Base-by-base conservation (phyloP, 2,888 invertebrate genomes). In the Junonia oenone region DNA sequence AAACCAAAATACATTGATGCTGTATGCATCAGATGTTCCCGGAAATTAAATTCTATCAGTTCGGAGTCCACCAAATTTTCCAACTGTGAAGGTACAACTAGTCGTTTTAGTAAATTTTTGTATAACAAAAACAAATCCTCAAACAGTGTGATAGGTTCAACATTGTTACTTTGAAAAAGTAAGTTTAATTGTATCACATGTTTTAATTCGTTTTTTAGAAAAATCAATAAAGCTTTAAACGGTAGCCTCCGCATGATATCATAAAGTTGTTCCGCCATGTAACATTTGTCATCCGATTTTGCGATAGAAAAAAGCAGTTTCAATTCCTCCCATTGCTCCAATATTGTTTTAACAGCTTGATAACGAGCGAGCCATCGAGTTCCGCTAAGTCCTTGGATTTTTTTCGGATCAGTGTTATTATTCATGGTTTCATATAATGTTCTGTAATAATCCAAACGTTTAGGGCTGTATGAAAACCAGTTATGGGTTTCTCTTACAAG, bases 21-120 rank as follows among this genome's bases (percentile, higher is more conserved):
- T 37, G 59, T 50, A 51, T 65, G 61, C 68, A 71, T 71, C 8
- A 67, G 58, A 65, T 63, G 59, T 2, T 58, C 38, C 57, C 59
- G 22, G 47, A 73, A 73, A 59, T 68, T 57, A 31, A 68, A 73
- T 27, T 52, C 56, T 2, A 61, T 6, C 29, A 29, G 8, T 29
- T 2, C 29, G 9, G 8, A 29, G 6, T 26, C 26, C 26, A 26
- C 26, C 26, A 26, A 3, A 5, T 26, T 26, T 26, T 26, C 6
- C 26, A 26, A 26, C 6, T 26, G 26, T 26, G 26, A 26, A 26
- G 26, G 26, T 26, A 26, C 26, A 26, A 26, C 26, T 5, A 26
- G 26, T 26, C 26, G 26, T 26, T 6, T 26, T 3, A 26, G 26
- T 6, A 26, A 26, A 6, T 26, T 26, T 26, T 26, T 26, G 26